Conservation (phyloP, 2,113 vertebrate genomes). For the Chamaetylas fuelleborni region DNA sequence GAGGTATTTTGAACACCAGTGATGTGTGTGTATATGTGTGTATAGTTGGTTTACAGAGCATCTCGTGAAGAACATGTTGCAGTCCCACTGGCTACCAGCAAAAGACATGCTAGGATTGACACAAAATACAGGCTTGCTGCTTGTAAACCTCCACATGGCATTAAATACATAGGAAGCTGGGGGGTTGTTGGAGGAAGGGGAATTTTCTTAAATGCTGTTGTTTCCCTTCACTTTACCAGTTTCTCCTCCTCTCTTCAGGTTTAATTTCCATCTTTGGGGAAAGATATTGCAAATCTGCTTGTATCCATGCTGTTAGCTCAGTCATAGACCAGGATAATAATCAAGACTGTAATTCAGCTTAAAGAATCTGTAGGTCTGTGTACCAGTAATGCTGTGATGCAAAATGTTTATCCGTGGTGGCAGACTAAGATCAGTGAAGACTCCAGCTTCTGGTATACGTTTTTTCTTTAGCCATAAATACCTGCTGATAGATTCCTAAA, state of each 20-base stretch:
- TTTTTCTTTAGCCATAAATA: not conserved
- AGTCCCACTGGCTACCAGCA: not conserved
- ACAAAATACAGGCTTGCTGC: not conserved
- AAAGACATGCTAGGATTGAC: not conserved
- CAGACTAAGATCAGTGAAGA: not conserved
- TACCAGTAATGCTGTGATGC: not conserved
- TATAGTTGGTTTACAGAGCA: not conserved
- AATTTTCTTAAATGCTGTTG: not conserved
- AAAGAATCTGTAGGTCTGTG: constrained; percentile 19
- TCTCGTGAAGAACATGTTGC: not conserved
- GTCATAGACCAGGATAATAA: not conserved
- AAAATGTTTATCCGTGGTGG: not conserved
- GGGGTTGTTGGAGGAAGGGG: not conserved
- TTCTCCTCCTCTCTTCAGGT: not conserved
- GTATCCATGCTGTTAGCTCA: not conserved
- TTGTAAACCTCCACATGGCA: not conserved
- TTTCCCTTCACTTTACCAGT: not conserved
- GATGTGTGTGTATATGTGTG: not conserved
- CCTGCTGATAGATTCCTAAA: not conserved
- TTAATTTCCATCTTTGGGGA: not conserved
- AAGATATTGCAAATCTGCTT: not conserved
- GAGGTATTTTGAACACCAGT: not conserved
- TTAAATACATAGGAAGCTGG: not conserved
- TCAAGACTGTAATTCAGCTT: constrained; percentile 28
- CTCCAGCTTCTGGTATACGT: not conserved